phyloP scores from a whole-genome alignment of 2,888 invertebrate species.

The Idaea straminata region DNA sequence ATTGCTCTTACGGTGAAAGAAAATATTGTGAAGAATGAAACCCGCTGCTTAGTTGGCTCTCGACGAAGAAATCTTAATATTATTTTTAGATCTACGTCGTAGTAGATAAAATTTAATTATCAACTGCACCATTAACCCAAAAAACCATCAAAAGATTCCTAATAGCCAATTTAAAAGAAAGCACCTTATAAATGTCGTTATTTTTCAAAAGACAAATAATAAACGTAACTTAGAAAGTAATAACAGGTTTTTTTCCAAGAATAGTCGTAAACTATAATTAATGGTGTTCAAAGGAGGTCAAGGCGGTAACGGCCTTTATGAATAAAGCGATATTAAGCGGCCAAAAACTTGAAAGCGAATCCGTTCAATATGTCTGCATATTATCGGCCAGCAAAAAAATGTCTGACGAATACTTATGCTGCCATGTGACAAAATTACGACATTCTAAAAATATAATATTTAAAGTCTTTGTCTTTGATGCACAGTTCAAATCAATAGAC shows the following conservation, averaged over 20 bases:
- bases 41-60: too few relatives aligned
- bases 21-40: too few relatives aligned
- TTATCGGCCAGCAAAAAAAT: too few relatives aligned
- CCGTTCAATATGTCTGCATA: too few relatives aligned
- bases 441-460: too few relatives aligned
- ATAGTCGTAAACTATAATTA: constrained; percentile 1
- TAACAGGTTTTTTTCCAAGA: background rate
- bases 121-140: background rate
- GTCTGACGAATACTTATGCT: too few relatives aligned
- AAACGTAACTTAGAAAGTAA: background rate
- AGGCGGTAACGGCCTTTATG: background rate
- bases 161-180: background rate
- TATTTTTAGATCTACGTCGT: background rate
- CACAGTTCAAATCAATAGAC: too few relatives aligned
- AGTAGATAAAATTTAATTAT: background rate
- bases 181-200: background rate
- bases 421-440: too few relatives aligned
- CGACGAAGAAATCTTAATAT: too few relatives aligned
- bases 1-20: too few relatives aligned
- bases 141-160: background rate
- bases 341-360: too few relatives aligned
- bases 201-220: constrained; percentile 1
- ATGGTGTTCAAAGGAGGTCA: background rate
- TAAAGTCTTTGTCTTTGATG: too few relatives aligned
- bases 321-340: background rate